These are phyloP conservation scores for Tetranychus truncatus DNA, from an alignment of 2,888 invertebrate species.

Conservation along the genomic window DNA sequence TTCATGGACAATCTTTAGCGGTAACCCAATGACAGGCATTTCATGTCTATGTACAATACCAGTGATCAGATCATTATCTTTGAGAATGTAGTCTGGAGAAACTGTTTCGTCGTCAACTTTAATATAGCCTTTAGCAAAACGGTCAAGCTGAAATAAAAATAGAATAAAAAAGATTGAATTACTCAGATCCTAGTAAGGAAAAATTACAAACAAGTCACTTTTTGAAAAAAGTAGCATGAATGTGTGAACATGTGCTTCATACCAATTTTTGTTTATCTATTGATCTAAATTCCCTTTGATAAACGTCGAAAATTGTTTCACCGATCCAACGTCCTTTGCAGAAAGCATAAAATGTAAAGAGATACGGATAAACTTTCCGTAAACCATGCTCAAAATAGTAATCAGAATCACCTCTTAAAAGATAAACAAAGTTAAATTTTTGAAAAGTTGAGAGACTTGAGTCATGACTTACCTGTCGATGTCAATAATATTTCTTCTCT, in stretches of 20 bases:
- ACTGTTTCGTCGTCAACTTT: constrained; percentile 43
- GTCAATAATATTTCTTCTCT: too few relatives aligned
- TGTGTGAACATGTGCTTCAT: constrained; percentile 28
- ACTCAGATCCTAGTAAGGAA: background rate
- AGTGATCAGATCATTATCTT: constrained; percentile 77
- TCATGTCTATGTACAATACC: constrained; percentile 96
- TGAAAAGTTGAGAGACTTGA: too few relatives aligned
- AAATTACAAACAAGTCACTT: background rate
- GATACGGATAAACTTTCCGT: constrained; percentile 88
- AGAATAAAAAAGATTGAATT: background rate
- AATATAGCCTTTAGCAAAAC: constrained; percentile 24
- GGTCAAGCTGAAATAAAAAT: background rate
- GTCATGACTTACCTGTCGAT: too few relatives aligned
- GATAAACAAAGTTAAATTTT: too few relatives aligned
- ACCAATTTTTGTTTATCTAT: constrained; percentile 74
- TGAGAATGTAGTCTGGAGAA: constrained; percentile 69
- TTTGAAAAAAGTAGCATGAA: background rate
- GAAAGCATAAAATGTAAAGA: constrained; percentile 86
- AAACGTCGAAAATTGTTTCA: constrained; percentile 74
- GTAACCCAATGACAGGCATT: constrained; percentile 86
- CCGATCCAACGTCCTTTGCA: constrained; percentile 93
- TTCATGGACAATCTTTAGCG: constrained; percentile 90
- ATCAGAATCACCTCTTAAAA: constrained; percentile 39
- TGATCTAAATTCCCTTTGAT: constrained; percentile 78
- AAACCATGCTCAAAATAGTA: constrained; percentile 88